Conservation (phyloP, 2,797 vertebrate genomes). For the Ctenopoma kingsleyae region DNA sequence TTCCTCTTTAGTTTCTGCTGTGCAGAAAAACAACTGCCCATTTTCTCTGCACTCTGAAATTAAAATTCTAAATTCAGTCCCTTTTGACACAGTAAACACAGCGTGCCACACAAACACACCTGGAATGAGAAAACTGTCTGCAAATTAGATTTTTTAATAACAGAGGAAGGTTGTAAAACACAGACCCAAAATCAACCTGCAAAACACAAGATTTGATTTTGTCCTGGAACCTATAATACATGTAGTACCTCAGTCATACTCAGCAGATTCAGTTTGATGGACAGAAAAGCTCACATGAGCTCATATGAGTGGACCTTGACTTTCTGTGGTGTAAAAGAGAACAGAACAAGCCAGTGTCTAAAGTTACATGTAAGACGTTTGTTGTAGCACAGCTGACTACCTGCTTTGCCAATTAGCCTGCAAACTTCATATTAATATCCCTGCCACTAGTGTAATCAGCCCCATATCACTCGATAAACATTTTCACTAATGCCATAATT, state of each 20-base stretch:
- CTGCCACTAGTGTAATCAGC: too few relatives aligned
- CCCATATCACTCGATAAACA: background rate
- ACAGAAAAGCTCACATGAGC: too few relatives aligned
- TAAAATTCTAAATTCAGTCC: slow-evolving; percentile 29
- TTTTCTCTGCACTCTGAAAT: slow-evolving; percentile 33
- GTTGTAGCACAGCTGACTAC: too few relatives aligned
- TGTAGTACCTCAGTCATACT: too few relatives aligned
- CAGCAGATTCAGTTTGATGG: too few relatives aligned
- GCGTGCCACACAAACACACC: background rate
- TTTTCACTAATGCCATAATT: background rate
- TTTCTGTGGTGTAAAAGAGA: too few relatives aligned
- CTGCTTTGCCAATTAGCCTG: too few relatives aligned
- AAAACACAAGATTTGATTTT: background rate
- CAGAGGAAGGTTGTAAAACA: slow-evolving; percentile 10
- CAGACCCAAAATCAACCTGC: background rate
- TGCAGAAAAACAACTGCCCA: slow-evolving; percentile 35
- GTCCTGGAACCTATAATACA: too few relatives aligned
- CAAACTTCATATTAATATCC: too few relatives aligned
- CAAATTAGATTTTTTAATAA: slow-evolving; percentile 27
- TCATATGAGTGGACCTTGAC: too few relatives aligned
- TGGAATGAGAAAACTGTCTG: slow-evolving; percentile 7
- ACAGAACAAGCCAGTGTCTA: too few relatives aligned
- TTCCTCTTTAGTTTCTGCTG: slow-evolving; percentile 40
- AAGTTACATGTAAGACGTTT: too few relatives aligned
- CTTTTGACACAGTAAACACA: slow-evolving; percentile 17